phyloP scores from a whole-genome alignment of 2,113 vertebrate genomes.

The Polyodon spathula region DNA sequence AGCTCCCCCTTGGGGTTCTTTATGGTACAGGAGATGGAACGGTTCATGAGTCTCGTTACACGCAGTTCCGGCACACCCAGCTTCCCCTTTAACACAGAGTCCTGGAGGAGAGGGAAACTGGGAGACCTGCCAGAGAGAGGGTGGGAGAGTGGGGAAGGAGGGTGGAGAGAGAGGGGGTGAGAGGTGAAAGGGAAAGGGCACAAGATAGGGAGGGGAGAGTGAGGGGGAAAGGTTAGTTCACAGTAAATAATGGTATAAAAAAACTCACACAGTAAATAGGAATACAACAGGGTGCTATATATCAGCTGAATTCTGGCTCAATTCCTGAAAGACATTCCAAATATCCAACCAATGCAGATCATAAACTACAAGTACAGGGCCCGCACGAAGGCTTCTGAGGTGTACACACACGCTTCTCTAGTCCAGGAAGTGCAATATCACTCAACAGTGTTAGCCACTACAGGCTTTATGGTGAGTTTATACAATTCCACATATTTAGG shows the following conservation, averaged over 20 bases:
- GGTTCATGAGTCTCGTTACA: slow-evolving; percentile 89
- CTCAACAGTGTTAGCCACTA: neutral
- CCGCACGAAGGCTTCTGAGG: neutral
- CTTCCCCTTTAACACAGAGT: slow-evolving; percentile 88
- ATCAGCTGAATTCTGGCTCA: too few relatives aligned
- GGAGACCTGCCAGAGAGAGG: slow-evolving; percentile 66
- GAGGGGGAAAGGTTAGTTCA: too few relatives aligned
- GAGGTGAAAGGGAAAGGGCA: slow-evolving; percentile 11
- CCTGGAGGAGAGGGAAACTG: slow-evolving; percentile 92
- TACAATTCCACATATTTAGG: too few relatives aligned
- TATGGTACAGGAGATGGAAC: slow-evolving; percentile 90
- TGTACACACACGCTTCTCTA: neutral
- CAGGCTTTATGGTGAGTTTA: neutral
- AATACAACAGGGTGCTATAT: too few relatives aligned
- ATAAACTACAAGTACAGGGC: too few relatives aligned
- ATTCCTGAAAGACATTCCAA: too few relatives aligned
- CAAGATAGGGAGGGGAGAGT: neutral
- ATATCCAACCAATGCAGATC: too few relatives aligned
- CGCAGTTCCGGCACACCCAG: slow-evolving; percentile 84
- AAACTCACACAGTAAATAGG: too few relatives aligned
- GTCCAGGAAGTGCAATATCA: neutral
- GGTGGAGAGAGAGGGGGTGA: neutral
- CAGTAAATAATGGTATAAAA: too few relatives aligned
- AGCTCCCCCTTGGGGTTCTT: slow-evolving; percentile 94
- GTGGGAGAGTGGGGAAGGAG: neutral